phyloP scores from a whole-genome alignment of 2,797 vertebrate genomes.

The Gambelia wislizenii region DNA sequence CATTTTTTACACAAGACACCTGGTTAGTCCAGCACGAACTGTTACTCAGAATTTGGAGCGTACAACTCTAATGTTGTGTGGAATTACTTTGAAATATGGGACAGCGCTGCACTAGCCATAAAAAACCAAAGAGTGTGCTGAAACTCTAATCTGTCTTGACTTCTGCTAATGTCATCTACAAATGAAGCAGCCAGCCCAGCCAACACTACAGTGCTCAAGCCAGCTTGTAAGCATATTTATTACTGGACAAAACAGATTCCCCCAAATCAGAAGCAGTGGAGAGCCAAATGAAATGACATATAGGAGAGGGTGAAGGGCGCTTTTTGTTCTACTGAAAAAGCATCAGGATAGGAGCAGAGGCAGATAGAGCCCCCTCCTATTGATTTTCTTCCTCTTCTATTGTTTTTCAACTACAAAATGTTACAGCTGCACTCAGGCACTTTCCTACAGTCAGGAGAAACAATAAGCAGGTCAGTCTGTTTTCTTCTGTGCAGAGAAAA shows the following conservation, averaged over 20 bases:
- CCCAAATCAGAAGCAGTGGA: neutral
- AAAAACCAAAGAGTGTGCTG: neutral
- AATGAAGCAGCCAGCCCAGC: neutral
- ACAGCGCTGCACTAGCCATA: too few species aligned
- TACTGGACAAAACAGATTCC: neutral
- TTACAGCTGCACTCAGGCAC: neutral
- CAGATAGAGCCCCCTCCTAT: too few species aligned
- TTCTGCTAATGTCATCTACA: neutral
- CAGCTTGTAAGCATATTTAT: neutral
- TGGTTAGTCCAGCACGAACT: neutral
- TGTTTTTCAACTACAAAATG: neutral
- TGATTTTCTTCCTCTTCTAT: neutral
- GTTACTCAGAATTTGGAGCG: slow-evolving; percentile 12
- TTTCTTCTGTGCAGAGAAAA: neutral
- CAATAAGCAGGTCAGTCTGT: neutral
- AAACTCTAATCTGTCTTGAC: neutral
- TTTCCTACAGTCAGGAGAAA: neutral
- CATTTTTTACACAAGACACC: slow-evolving; percentile 3
- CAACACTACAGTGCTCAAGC: too few species aligned
- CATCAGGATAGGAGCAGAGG: neutral
- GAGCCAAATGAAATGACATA: neutral
- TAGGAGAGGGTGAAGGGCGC: neutral
- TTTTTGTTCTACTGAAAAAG: neutral
- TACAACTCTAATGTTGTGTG: neutral
- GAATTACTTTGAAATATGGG: slow-evolving; percentile 9